phyloP scores from a whole-genome alignment of 1,140 invertebrate species.

The Neomicropteryx cornuta region DNA sequence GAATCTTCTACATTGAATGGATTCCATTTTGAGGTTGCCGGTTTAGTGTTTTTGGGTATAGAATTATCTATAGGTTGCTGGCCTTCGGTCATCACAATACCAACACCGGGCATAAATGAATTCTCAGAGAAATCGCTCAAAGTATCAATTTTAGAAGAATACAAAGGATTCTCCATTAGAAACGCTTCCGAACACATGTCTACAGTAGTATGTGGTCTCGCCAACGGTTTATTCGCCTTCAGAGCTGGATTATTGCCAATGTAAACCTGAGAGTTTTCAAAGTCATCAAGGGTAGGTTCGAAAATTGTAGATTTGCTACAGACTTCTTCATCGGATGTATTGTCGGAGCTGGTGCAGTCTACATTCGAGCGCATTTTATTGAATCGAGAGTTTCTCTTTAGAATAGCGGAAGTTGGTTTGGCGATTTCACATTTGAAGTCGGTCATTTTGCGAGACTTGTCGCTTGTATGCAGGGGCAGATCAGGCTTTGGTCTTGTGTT shows the following conservation, averaged over 20 bases:
- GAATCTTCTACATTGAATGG: conserved; percentile 41
- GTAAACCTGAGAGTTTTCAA: conserved; percentile 36
- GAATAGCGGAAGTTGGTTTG: no score
- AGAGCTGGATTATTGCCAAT: conserved; percentile 26
- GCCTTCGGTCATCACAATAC: no score
- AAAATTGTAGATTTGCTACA: conserved; percentile 36
- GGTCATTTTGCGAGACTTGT: no score
- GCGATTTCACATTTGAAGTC: no score
- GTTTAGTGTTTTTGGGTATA: no score
- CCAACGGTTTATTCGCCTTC: conserved; percentile 16
- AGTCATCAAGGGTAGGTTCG: conserved; percentile 38
- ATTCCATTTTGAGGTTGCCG: no score
- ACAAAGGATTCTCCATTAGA: conserved; percentile 34
- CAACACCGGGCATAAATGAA: conserved; percentile 5
- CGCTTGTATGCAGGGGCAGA: conserved; percentile 28
- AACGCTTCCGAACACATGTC: conserved; percentile 15
- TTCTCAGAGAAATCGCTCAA: no score
- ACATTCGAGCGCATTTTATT: no score
- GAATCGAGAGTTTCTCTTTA: no score
- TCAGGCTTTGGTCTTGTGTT: conserved; percentile 38
- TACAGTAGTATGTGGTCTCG: conserved; percentile 18
- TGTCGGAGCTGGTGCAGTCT: conserved; percentile 36
- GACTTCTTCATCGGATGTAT: conserved; percentile 34
- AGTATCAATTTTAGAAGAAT: conserved; percentile 38
- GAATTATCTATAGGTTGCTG: no score